phyloP scores from a whole-genome alignment of 1,140 invertebrate genomes.

The Contarinia nasturtii region DNA sequence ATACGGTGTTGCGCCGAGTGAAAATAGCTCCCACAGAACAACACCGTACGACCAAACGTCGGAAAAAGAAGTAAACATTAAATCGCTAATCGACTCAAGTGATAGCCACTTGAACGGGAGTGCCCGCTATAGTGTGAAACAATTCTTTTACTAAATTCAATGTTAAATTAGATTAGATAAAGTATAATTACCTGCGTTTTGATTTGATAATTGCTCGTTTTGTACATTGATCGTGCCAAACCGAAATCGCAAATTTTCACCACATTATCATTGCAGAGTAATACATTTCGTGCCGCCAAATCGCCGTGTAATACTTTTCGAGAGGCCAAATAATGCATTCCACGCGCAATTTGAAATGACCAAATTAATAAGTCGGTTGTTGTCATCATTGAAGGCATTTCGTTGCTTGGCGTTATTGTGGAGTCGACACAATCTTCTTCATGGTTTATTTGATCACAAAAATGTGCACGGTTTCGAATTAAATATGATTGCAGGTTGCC shows the following conservation, averaged over 20 bases:
- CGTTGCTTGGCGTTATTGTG: too few relatives aligned
- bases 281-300: conserved; percentile 78
- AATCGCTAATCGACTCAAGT: conserved; percentile 58
- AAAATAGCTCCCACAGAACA: conserved; percentile 88
- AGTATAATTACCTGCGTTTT: conserved; percentile 36
- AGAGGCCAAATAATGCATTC: conserved; percentile 83
- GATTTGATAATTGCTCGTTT: conserved; percentile 84
- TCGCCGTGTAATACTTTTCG: conserved; percentile 76
- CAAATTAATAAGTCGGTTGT: conserved; percentile 71
- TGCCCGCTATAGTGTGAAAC: conserved; percentile 27
- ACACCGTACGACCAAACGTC: conserved; percentile 91
- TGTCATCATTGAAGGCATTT: too few relatives aligned
- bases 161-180: too few relatives aligned
- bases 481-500: conserved; percentile 82
- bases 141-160: too few relatives aligned
- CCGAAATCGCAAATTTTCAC: conserved; percentile 91
- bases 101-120: conserved; percentile 71
- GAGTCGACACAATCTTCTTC: conserved; percentile 43
- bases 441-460: conserved; percentile 60
- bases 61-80: conserved; percentile 66
- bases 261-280: conserved; percentile 63
- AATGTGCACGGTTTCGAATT: conserved; percentile 49
- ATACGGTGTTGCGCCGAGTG: conserved; percentile 73
- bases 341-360: conserved; percentile 75
- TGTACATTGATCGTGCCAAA: conserved; percentile 70